Conservation (phyloP, 2,888 invertebrate genomes). For the Parascotia fuliginaria region DNA sequence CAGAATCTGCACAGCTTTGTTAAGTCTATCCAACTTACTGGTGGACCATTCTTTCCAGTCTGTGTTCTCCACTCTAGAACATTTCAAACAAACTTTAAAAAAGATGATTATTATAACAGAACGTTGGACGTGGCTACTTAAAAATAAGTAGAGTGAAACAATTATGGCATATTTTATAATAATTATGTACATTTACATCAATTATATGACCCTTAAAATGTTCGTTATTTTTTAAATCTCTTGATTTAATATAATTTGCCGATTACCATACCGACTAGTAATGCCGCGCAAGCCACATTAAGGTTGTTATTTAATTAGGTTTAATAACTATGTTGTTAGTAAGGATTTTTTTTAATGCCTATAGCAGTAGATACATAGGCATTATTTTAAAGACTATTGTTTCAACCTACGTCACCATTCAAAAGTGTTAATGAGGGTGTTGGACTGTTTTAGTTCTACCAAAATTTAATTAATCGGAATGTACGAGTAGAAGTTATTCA, state of each 20-base stretch:
- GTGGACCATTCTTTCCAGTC: no score
- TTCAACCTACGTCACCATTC: no score
- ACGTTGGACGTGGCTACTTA: neutral
- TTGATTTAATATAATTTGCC: slow-evolving; percentile 26
- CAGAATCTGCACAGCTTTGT: no score
- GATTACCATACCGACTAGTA: slow-evolving; percentile 27
- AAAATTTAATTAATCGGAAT: no score
- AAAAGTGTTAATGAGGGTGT: no score
- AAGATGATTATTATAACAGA: neutral
- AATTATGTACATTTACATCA: slow-evolving; percentile 20
- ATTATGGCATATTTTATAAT: slow-evolving; percentile 18
- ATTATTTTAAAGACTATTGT: no score
- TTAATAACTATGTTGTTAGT: neutral
- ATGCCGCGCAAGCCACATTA: neutral
- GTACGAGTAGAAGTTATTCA: no score
- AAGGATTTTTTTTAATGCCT: neutral
- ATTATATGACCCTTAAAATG: slow-evolving; percentile 18
- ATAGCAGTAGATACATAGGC: no score
- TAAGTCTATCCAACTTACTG: no score
- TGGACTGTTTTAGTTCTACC: no score
- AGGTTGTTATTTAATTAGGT: neutral
- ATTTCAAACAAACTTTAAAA: no score
- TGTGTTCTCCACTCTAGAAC: no score
- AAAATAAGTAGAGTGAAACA: slow-evolving; percentile 12
- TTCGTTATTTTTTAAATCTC: slow-evolving; percentile 27